phyloP scores from a whole-genome alignment of 2,113 vertebrate species.

The Odontesthes bonariensis region DNA sequence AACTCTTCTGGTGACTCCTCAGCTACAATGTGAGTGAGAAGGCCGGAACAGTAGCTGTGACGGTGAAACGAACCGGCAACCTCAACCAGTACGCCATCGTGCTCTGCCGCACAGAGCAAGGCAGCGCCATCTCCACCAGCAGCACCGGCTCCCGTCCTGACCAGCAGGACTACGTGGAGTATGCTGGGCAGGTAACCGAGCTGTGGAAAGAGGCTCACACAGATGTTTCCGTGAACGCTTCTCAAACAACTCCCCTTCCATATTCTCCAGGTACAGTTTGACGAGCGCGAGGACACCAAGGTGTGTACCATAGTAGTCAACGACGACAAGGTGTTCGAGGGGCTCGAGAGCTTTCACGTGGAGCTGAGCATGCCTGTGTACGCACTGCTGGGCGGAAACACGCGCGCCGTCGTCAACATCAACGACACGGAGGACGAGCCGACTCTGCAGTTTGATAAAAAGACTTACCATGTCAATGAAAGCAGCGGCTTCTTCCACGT shows the following conservation, averaged over 20 bases:
- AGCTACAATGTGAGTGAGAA: conserved; percentile 94
- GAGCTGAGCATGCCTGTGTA: conserved; percentile 97
- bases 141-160: conserved; percentile 73
- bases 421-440: conserved; percentile 92
- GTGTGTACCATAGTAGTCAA: conserved; percentile 91
- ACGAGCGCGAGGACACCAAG: conserved; percentile 94
- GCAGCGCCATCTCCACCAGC: conserved; percentile 86
- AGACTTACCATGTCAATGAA: conserved; percentile 89
- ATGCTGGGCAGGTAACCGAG: conserved; percentile 87
- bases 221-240: neutral
- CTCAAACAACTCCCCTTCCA: neutral
- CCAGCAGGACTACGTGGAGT: conserved; percentile 92
- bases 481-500: conserved; percentile 86
- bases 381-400: conserved; percentile 89
- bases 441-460: conserved; percentile 92
- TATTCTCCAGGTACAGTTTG: conserved; percentile 92
- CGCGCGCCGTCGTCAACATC: conserved; percentile 85
- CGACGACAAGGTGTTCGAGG: conserved; percentile 91
- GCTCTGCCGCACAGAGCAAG: conserved; percentile 90
- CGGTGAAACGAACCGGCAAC: conserved; percentile 89
- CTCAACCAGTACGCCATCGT: conserved; percentile 96
- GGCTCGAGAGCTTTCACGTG: conserved; percentile 87
- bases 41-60: conserved; percentile 86
- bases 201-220: neutral
- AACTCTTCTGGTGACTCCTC: conserved; percentile 26